phyloP scores from a whole-genome alignment of 2,113 vertebrate genomes.

The Aphelocoma coerulescens region DNA sequence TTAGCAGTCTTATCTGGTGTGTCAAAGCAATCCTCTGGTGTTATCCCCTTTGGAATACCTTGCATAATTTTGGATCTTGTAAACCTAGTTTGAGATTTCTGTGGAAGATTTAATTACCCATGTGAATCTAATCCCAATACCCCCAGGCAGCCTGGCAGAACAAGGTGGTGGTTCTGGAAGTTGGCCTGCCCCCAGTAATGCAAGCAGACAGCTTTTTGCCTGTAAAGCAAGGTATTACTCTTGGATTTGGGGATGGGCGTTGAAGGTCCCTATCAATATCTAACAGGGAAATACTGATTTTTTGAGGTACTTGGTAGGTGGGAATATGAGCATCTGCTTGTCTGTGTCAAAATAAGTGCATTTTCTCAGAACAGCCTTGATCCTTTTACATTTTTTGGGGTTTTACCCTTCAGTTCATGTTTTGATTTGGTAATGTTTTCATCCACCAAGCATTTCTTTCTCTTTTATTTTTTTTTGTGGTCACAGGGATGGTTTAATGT shows the following conservation, averaged over 20 bases:
- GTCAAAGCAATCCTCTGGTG: not conserved
- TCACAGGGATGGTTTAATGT: not conserved
- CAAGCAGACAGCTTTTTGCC: not conserved
- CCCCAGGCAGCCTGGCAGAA: not conserved
- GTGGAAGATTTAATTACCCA: not conserved
- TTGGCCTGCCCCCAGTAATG: fast-evolving
- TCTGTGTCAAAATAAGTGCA: not conserved
- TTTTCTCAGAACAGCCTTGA: not conserved
- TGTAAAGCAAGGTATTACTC: not conserved
- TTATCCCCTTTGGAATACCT: not conserved
- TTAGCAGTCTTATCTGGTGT: not conserved
- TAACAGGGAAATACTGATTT: not conserved
- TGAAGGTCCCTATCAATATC: not conserved
- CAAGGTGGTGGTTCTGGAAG: not conserved
- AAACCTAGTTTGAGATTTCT: not conserved
- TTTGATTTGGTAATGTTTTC: not conserved
- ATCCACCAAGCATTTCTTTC: not conserved
- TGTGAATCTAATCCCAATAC: not conserved
- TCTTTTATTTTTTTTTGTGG: not conserved
- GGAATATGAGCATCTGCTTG: not conserved
- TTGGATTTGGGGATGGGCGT: not conserved
- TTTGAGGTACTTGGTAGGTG: not conserved
- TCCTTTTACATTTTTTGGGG: not conserved
- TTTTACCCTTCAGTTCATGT: not conserved
- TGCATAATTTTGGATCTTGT: not conserved